Evolutionary conservation across 2,113 vertebrate genomes (phyloP).

Genomic region (Stigmatopora nigra): DNA sequence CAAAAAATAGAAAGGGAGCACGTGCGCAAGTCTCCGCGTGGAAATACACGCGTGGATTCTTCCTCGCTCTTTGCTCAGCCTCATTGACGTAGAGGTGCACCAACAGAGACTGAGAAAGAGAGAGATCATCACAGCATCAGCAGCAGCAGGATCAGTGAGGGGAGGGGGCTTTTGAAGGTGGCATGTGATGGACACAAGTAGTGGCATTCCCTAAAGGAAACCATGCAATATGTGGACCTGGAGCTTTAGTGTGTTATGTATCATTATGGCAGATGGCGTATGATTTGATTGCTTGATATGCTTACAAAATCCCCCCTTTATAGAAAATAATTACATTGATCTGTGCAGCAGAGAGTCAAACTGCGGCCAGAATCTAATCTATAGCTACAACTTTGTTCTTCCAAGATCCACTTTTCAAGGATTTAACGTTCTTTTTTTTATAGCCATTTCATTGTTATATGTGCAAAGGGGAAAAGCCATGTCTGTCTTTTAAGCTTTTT

Average conservation of each 20-base stretch:
- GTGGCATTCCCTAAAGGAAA: slow-evolving; percentile 31
- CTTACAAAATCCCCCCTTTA: background rate
- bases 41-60: slow-evolving; percentile 37
- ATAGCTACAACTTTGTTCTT: no score
- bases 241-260: background rate
- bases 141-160: slow-evolving; percentile 12
- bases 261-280: background rate
- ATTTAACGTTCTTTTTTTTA: no score
- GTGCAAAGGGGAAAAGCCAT: no score
- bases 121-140: slow-evolving; percentile 25
- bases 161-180: slow-evolving; percentile 1
- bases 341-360: background rate
- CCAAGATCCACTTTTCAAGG: no score
- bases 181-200: slow-evolving; percentile 19
- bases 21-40: slow-evolving; percentile 49
- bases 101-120: slow-evolving; percentile 3
- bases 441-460: no score
- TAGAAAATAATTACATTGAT: background rate
- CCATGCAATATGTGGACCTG: background rate
- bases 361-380: background rate
- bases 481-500: no score
- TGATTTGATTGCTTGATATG: background rate
- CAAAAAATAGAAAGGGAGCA: slow-evolving; percentile 21
- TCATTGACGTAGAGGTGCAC: slow-evolving; percentile 57
- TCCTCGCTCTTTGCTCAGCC: slow-evolving; percentile 20